Evolutionary conservation across 2,888 invertebrate species (phyloP).

Genomic region (Tenthredo scrophulariae): DNA sequence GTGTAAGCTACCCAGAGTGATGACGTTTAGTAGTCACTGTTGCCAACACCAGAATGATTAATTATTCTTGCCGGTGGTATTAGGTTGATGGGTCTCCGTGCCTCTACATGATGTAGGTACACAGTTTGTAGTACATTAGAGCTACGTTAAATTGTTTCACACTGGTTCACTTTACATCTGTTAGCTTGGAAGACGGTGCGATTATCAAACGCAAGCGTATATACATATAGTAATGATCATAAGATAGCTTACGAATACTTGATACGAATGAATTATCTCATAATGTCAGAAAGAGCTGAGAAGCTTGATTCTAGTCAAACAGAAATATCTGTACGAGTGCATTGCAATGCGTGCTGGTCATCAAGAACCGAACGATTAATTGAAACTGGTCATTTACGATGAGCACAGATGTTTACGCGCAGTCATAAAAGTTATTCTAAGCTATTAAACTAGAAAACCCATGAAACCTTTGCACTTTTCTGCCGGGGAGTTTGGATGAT

Average conservation of each 20-base stretch:
- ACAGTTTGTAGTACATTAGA: conserved; percentile 29
- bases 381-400: conserved; percentile 24
- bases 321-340: not conserved
- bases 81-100: conserved; percentile 40
- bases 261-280: not conserved
- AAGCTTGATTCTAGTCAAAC: not conserved
- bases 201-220: not conserved
- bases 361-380: conserved; percentile 8
- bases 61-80: conserved; percentile 49
- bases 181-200: not conserved
- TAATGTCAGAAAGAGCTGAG: not conserved
- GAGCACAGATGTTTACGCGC: conserved; percentile 18
- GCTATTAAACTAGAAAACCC: conserved; percentile 7
- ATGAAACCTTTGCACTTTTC: conserved; percentile 17
- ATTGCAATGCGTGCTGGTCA: not conserved
- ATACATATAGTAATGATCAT: not conserved
- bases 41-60: conserved; percentile 49
- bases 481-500: not conserved
- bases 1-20: conserved; percentile 31
- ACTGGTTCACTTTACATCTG: conserved; percentile 3
- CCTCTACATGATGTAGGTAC: conserved; percentile 11
- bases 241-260: not conserved
- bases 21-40: conserved; percentile 42
- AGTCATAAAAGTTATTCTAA: conserved; percentile 19
- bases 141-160: conserved; percentile 42